Conservation (phyloP, 2,888 invertebrate species). For the Diarsia mendica region DNA sequence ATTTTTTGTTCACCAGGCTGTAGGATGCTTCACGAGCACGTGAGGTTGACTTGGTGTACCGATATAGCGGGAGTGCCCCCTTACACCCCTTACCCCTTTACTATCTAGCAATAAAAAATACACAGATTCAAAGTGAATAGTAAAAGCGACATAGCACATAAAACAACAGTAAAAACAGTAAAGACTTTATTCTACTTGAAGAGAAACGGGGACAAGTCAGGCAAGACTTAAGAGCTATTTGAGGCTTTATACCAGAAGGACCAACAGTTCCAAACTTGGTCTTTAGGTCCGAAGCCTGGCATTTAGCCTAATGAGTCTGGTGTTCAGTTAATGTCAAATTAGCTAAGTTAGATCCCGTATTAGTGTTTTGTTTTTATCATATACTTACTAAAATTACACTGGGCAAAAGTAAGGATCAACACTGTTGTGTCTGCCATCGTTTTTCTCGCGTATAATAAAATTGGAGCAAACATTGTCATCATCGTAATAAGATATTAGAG, state of each 20-base stretch:
- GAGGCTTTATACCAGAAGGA: conserved; percentile 5
- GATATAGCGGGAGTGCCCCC: not conserved
- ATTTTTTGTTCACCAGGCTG: not conserved
- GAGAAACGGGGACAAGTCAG: conserved; percentile 28
- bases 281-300: not conserved
- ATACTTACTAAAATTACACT: not conserved
- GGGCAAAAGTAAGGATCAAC: not conserved
- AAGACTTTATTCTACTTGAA: conserved; percentile 25
- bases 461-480: conserved; percentile 25
- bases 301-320: conserved; percentile 7
- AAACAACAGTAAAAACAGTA: conserved; percentile 47
- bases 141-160: conserved; percentile 38
- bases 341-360: conserved; percentile 9
- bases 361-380: not conserved
- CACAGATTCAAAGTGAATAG: conserved; percentile 34
- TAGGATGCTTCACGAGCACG: not conserved
- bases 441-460: conserved; percentile 37
- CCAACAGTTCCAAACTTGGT: conserved; percentile 36
- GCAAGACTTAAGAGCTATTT: conserved; percentile 4
- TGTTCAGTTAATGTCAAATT: not conserved
- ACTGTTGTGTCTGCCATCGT: conserved; percentile 3
- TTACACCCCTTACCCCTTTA: conserved; percentile 6
- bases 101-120: conserved; percentile 30
- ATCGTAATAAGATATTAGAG: conserved; percentile 37
- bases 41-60: not conserved